Conservation (phyloP, 2,888 invertebrate species). For the Netelia melanura region DNA sequence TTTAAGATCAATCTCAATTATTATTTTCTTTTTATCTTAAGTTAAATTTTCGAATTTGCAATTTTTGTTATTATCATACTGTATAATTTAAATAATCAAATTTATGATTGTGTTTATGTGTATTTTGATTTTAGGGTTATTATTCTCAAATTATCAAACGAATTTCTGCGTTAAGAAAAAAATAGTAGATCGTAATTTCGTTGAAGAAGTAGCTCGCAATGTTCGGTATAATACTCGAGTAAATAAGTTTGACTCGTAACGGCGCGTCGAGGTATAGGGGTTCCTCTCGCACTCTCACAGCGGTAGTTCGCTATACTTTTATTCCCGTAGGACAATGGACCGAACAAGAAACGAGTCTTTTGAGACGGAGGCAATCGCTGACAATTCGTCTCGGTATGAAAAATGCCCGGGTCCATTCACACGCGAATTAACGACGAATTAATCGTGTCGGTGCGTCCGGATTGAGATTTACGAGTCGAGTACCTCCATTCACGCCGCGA, state of each 20-base stretch:
- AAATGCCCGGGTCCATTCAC: slow-evolving; percentile 61
- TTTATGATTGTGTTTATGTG: too few relatives aligned
- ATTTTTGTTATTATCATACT: too few relatives aligned
- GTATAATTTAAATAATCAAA: too few relatives aligned
- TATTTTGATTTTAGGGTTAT: background rate
- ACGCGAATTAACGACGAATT: slow-evolving; percentile 65
- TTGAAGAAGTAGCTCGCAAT: background rate
- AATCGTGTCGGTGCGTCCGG: slow-evolving; percentile 55
- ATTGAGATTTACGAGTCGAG: slow-evolving; percentile 65
- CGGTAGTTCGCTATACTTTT: slow-evolving; percentile 32
- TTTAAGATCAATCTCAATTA: too few relatives aligned
- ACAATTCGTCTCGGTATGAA: slow-evolving; percentile 52
- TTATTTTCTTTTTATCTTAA: background rate
- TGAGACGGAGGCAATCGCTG: slow-evolving; percentile 50
- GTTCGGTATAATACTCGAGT: slow-evolving; percentile 7
- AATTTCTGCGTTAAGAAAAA: background rate
- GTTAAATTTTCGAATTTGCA: background rate
- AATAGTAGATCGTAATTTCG: background rate
- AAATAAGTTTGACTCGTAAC: slow-evolving; percentile 15
- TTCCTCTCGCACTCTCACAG: slow-evolving; percentile 33
- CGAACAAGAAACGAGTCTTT: slow-evolving; percentile 59
- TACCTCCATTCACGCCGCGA: slow-evolving; percentile 29
- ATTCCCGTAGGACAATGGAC: slow-evolving; percentile 63
- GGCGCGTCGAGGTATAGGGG: slow-evolving; percentile 24
- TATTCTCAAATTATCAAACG: background rate